Conservation (phyloP, 2,113 vertebrate species). For the Gadus chalcogrammus region DNA sequence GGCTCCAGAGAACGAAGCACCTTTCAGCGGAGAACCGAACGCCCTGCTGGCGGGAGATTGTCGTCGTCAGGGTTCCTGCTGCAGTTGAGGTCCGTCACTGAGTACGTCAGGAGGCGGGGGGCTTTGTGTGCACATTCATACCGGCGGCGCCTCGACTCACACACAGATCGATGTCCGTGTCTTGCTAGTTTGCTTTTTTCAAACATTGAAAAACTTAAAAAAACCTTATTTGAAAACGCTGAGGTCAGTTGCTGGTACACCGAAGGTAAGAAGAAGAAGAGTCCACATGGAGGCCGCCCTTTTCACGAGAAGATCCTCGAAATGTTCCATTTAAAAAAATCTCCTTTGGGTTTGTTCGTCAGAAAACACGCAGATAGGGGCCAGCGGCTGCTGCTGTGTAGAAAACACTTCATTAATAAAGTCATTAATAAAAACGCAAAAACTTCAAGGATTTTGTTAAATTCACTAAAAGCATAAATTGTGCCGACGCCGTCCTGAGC, state of each 20-base stretch:
- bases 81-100: constrained; percentile 17
- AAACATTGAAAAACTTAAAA: neutral
- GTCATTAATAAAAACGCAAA: constrained; percentile 18
- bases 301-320: constrained; percentile 36
- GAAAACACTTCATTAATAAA: constrained; percentile 37
- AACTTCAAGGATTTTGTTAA: constrained; percentile 39
- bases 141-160: neutral
- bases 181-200: neutral
- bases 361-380: constrained; percentile 48
- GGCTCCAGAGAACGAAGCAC: constrained; percentile 54
- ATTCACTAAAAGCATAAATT: constrained; percentile 31
- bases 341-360: constrained; percentile 32
- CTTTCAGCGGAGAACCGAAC: constrained; percentile 40
- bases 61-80: constrained; percentile 45
- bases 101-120: constrained; percentile 7
- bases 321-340: constrained; percentile 5
- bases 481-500: constrained; percentile 37
- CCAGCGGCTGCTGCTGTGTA: constrained; percentile 39
- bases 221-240: constrained; percentile 10
- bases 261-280: constrained; percentile 40
- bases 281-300: constrained; percentile 29
- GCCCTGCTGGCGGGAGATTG: constrained; percentile 55
- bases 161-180: no score
- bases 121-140: neutral
- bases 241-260: constrained; percentile 40